Base-by-base conservation (phyloP, 2,888 invertebrate species). In the Catotricha subobsoleta region DNA sequence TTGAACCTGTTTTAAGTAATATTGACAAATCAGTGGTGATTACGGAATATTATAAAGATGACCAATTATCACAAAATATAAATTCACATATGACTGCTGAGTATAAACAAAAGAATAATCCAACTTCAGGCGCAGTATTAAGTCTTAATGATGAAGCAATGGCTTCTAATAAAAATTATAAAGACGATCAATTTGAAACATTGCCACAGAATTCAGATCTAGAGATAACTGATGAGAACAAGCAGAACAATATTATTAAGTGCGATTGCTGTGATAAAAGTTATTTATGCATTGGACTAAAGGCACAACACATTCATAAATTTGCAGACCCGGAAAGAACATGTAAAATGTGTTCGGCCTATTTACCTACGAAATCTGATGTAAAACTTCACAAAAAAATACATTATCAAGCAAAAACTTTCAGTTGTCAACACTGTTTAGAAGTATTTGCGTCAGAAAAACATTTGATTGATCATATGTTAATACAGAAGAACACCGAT, bases 231-330 rank as follows among this genome's bases (percentile, higher is more conserved):
- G n/a, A n/a, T n/a, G n/a, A n/a, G n/a, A n/a, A n/a, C n/a, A n/a
- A n/a, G n/a, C n/a, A n/a, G n/a, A n/a, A n/a, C n/a, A n/a, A n/a
- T n/a, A n/a, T 8, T 15, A 23, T 36, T n/a, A 21, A 23, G 23
- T 36, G 36, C 16, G 36, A 36, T 25, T 36, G 36, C 16, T 36
- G 36, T 15, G 36, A 36, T 16, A 36, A 23, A 23, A 15, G 5
- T 8, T 36, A 36, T 15, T 21, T 23, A 8, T 36, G 36, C 10
- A 21, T 21, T 23, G 36, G 36, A 15, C 9, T 36, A 4, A 3
- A n/a, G 13, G 23, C 21, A 25, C 36, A 36, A 10, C 36, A 36
- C 25, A 13, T 25, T 15, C 23, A 23, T n/a, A 25, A 36, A 15
- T 36, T 15, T n/a, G 21, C 3, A 3, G 36, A 36, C 23, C 15